Percentiles rank a stretch among this genome's conserved stretches.
These are phyloP conservation scores for Otus sunia DNA, from an alignment of 2,113 vertebrate genomes.

Conservation along the genomic window DNA sequence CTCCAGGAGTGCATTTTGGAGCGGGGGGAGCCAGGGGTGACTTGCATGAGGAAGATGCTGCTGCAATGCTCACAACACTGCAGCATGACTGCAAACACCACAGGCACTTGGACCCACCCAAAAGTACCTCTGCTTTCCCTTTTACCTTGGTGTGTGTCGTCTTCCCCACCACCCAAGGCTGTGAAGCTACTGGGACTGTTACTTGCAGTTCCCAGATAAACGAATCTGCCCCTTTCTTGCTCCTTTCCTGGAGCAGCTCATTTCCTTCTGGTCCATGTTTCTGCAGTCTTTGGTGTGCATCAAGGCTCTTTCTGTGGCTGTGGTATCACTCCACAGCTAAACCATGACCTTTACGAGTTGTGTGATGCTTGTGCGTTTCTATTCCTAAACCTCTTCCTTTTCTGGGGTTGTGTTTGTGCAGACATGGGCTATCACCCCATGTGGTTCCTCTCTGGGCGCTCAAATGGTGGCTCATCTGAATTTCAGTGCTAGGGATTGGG, in stretches of 20 bases:
- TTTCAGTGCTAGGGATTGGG: neutral
- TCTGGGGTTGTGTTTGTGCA: neutral
- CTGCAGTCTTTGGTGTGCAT: neutral
- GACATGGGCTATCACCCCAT: neutral
- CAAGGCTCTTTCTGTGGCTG: neutral
- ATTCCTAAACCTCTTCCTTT: neutral
- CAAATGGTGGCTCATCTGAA: neutral
- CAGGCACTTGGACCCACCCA: neutral
- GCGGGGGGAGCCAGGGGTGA: neutral
- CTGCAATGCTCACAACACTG: neutral
- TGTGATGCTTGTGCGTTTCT: accelerated
- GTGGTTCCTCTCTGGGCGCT: neutral
- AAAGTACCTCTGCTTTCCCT: neutral
- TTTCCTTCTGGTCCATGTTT: neutral
- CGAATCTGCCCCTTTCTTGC: accelerated
- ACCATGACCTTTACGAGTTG: neutral
- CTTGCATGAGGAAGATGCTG: neutral
- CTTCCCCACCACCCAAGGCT: neutral
- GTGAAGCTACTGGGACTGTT: accelerated
- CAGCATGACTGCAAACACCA: neutral
- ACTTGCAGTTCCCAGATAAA: neutral
- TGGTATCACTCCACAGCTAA: neutral
- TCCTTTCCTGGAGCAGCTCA: neutral
- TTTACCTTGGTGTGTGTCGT: neutral
- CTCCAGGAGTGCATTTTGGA: neutral